Evolutionary conservation across 2,113 vertebrate species (phyloP).

Genomic region (Tichodroma muraria): DNA sequence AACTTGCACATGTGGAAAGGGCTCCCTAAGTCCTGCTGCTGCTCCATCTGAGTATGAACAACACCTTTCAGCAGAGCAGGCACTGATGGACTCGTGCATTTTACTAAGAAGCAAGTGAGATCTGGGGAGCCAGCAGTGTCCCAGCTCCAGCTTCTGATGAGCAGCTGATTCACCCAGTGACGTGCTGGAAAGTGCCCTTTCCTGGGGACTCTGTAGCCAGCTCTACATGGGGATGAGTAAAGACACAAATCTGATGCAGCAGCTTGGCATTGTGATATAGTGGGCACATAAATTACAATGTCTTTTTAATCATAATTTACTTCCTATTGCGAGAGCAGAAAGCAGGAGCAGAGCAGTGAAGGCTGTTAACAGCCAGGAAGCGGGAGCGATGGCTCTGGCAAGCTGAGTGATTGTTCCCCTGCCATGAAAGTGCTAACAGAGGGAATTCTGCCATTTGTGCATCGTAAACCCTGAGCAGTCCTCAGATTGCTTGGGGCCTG

Average conservation of each 20-base stretch:
- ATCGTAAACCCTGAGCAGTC: background rate
- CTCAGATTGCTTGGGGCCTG: background rate
- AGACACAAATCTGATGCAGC: conserved; percentile 8
- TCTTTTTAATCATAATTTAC: conserved; percentile 28
- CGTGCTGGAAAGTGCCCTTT: background rate
- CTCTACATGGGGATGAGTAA: background rate
- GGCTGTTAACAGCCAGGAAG: background rate
- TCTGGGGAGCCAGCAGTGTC: background rate
- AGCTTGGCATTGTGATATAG: conserved; percentile 15
- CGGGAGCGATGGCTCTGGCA: background rate
- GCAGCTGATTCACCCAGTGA: background rate
- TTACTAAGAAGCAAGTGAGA: background rate
- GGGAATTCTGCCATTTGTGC: conserved; percentile 19
- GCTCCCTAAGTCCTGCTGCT: background rate
- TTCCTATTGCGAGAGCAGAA: conserved; percentile 6
- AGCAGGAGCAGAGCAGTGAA: background rate
- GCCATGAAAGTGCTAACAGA: background rate
- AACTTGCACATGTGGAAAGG: background rate
- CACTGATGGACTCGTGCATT: background rate
- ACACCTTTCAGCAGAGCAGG: background rate
- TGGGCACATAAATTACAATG: conserved; percentile 5
- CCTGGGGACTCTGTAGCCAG: background rate
- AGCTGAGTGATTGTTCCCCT: background rate
- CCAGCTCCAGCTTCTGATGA: rapidly evolving
- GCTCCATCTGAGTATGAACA: background rate